These are phyloP conservation scores for Dendrocopos noguchii DNA, from an alignment of 2,113 vertebrate genomes.

Conservation along the genomic window DNA sequence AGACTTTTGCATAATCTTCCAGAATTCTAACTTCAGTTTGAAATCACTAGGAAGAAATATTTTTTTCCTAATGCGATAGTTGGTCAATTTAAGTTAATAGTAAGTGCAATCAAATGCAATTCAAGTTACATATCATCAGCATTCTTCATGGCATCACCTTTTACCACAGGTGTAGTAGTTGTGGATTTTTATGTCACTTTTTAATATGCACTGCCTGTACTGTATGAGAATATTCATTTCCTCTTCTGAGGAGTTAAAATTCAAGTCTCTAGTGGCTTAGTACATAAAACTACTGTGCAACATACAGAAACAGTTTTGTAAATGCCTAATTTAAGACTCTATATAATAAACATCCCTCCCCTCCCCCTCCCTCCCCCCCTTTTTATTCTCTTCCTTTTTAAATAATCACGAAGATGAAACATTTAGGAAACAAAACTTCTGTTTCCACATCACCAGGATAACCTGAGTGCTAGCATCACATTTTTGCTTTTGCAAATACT, in stretches of 20 bases:
- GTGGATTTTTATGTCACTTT: not conserved
- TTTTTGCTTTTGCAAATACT: not conserved
- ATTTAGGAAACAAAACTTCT: not conserved
- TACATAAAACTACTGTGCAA: not conserved
- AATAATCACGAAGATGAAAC: not conserved
- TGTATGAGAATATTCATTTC: not conserved
- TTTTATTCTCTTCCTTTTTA: conserved; percentile 10
- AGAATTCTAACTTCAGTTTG: not conserved
- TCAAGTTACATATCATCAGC: not conserved
- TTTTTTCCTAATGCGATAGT: not conserved
- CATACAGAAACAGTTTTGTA: not conserved
- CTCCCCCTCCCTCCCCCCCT: too few relatives aligned
- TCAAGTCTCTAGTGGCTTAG: not conserved
- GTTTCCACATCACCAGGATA: not conserved
- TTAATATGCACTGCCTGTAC: not conserved
- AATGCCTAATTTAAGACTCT: not conserved
- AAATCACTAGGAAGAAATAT: not conserved
- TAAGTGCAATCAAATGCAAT: not conserved
- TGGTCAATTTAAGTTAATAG: not conserved
- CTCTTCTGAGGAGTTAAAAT: not conserved
- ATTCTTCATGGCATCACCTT: not conserved
- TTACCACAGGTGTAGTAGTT: not conserved
- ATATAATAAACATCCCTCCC: not conserved
- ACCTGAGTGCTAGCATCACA: not conserved
- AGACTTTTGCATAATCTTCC: not conserved